These are phyloP conservation scores for Halcyon smyrnensis DNA, from an alignment of 2,797 vertebrate genomes.

Conservation along the genomic window DNA sequence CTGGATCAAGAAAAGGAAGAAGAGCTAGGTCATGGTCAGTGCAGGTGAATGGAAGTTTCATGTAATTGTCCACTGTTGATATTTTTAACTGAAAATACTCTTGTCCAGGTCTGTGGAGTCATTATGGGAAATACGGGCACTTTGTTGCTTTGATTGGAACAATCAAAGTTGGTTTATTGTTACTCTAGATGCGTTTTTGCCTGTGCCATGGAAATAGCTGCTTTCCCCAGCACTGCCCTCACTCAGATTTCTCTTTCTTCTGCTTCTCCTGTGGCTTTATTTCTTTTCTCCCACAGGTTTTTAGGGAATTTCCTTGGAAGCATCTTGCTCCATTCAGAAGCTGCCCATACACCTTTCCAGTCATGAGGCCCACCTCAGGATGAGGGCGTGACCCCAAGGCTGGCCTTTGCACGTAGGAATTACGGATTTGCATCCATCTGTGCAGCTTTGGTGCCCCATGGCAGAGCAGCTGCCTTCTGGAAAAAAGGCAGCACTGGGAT, in stretches of 20 bases:
- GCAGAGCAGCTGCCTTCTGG: fast-evolving
- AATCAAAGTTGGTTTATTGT: neutral
- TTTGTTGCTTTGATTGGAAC: neutral
- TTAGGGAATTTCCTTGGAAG: neutral
- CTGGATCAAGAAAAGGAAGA: neutral
- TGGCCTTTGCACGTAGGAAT: too few species aligned
- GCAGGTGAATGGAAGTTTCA: neutral
- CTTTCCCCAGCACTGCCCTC: neutral
- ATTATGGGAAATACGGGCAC: neutral
- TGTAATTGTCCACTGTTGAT: fast-evolving
- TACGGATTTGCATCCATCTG: too few species aligned
- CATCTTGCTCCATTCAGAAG: neutral
- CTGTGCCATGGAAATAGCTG: neutral
- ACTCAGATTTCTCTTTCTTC: neutral
- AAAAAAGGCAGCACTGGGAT: neutral
- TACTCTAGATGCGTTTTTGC: neutral
- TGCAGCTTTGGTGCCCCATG: too few species aligned
- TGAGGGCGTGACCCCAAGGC: fast-evolving
- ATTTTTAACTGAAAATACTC: neutral
- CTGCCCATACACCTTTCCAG: neutral
- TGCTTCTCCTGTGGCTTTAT: neutral
- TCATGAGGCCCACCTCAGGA: fast-evolving
- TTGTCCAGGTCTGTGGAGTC: neutral
- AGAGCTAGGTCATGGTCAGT: neutral
- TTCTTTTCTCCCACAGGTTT: neutral